Base-by-base conservation (phyloP, 2,113 vertebrate genomes). In the Cinclus mexicanus region DNA sequence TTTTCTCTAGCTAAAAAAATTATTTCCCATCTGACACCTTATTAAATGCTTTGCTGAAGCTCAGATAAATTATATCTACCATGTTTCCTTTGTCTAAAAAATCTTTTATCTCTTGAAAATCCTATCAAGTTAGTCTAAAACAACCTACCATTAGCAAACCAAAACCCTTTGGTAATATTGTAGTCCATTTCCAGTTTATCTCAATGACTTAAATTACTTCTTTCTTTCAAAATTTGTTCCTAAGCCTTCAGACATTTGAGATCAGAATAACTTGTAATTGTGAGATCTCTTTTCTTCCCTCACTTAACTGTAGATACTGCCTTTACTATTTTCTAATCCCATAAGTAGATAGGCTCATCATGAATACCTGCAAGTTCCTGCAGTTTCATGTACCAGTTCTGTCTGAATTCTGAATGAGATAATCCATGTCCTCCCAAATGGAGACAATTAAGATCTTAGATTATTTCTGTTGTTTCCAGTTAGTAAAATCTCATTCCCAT, bases 31-130 rank as follows among this genome's bases (percentile, higher is more conserved):
- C 67, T 92, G 88, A 71, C 3, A 5, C 50, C 37, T 93, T 90
- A 83, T 80, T 95, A 95, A 96, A 95, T 92, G 79, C 75, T 77
- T 90, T 95, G 53, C n/a, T 80, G 90, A 77, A 95, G 59, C 94
- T 70, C 75, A 80, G 79, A 83, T 85, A 90, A 92, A 95, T 95
- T 85, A 92, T 85, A 86, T 33, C 79, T 72, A 86, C 68, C 23
- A 46, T 79, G 67, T 89, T 94, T 94, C 60, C 64, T 94, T 93
- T 97, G 90, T 93, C 55, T 94, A 64, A 85, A 83, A 93, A 94
- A 81, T 78, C 76, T 92, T 95, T 87, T 81, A 87, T 92, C 76
- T 90, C 82, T 68, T 35, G 55, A 80, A 88, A 83, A 67, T 77
- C 71, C 52, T 68, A 77, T 75, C 59, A 92, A 60, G 52, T 90